Conservation (phyloP, 2,797 vertebrate genomes). For the Periophthalmus magnuspinnatus region DNA sequence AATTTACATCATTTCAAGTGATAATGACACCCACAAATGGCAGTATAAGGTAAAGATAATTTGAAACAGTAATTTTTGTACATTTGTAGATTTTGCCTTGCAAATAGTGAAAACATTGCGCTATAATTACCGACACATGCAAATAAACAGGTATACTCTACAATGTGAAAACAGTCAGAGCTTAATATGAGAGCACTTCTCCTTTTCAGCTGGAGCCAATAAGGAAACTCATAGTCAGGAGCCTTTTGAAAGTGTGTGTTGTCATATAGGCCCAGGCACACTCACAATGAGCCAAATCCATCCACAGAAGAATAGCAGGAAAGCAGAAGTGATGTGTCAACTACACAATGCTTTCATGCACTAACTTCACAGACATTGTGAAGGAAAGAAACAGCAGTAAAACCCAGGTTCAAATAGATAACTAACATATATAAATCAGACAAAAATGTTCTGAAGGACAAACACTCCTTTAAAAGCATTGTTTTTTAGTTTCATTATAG, state of each 20-base stretch:
- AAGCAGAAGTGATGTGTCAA: constrained; percentile 59
- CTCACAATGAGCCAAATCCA: constrained; percentile 47
- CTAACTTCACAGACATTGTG: background rate
- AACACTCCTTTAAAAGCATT: no score
- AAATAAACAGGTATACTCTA: background rate
- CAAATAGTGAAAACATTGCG: background rate
- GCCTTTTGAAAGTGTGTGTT: constrained; percentile 51
- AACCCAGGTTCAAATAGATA: background rate
- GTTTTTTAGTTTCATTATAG: background rate
- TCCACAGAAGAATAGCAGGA: constrained; percentile 57
- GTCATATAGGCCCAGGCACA: constrained; percentile 36
- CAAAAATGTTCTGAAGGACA: no score
- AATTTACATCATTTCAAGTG: background rate
- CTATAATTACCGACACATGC: background rate
- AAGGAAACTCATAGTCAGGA: constrained; percentile 76
- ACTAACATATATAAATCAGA: no score
- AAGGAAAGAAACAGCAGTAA: background rate
- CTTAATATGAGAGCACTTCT: constrained; percentile 47
- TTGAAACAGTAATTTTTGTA: no score
- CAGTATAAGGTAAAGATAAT: background rate
- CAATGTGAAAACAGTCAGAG: constrained; percentile 1
- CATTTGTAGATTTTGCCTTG: background rate
- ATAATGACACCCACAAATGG: background rate
- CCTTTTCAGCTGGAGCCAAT: constrained; percentile 69
- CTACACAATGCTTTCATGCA: constrained; percentile 19